phyloP scores from a whole-genome alignment of 2,888 invertebrate species.

The Crossocerus cetratus region DNA sequence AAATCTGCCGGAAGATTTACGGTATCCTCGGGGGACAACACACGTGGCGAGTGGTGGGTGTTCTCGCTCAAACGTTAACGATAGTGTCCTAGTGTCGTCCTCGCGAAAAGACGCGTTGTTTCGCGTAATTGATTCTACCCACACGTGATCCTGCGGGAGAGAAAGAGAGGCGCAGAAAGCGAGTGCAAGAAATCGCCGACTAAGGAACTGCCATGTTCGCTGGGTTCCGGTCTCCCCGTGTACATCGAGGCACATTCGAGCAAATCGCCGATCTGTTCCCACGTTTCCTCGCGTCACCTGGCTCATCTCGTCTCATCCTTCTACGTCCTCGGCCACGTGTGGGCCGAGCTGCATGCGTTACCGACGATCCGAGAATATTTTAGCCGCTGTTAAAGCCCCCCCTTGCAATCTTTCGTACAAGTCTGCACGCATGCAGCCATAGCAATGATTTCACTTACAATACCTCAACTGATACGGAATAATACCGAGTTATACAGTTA shows the following conservation, averaged over 20 bases:
- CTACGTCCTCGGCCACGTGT: constrained; percentile 21
- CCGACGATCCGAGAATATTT: no score
- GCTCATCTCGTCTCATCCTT: constrained; percentile 17
- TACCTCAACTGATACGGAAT: no score
- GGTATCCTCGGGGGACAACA: constrained; percentile 17
- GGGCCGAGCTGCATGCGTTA: constrained; percentile 19
- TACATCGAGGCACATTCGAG: constrained; percentile 42
- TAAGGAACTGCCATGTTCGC: constrained; percentile 21
- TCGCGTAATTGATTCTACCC: constrained; percentile 61
- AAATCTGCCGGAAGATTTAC: constrained; percentile 49
- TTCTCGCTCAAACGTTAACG: constrained; percentile 54
- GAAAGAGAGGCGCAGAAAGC: no score
- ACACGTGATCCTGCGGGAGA: constrained; percentile 37
- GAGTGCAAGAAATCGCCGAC: constrained; percentile 10
- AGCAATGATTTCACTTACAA: no score
- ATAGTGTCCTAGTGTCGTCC: constrained; percentile 21
- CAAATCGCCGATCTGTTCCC: constrained; percentile 62
- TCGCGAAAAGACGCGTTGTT: constrained; percentile 23
- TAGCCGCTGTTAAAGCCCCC: no score
- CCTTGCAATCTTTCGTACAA: no score
- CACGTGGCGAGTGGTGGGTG: constrained; percentile 45
- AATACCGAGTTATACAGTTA: no score
- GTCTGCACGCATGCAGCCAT: no score
- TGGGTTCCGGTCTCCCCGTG: constrained; percentile 22
- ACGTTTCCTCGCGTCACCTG: constrained; percentile 46